phyloP scores from a whole-genome alignment of 2,888 invertebrate species.

The Trissolcus japonicus region DNA sequence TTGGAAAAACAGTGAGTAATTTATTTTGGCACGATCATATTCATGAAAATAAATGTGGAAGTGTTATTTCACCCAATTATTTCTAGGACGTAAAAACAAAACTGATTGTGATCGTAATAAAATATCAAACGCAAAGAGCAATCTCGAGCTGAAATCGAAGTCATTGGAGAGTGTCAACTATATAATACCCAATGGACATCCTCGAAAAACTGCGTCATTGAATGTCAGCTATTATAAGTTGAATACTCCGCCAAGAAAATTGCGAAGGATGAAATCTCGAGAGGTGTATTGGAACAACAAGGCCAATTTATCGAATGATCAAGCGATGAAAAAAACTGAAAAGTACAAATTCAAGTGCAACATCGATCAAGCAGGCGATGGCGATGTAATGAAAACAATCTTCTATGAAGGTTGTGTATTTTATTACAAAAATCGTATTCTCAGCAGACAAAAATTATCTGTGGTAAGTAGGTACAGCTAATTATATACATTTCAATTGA shows the following conservation, averaged over 20 bases:
- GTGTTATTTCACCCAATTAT: not conserved
- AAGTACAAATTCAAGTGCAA: not conserved
- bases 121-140: slow-evolving; percentile 9
- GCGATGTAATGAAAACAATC: slow-evolving; percentile 1
- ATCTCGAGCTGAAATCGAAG: slow-evolving; percentile 2
- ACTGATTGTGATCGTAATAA: slow-evolving; percentile 1
- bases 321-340: not conserved
- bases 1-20: slow-evolving; percentile 62
- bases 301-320: slow-evolving; percentile 1
- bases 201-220: not conserved
- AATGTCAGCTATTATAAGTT: not conserved
- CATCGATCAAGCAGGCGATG: not conserved
- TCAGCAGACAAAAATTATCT: slow-evolving; percentile 66
- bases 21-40: not conserved
- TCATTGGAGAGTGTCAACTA: not conserved
- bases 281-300: slow-evolving; percentile 7
- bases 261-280: not conserved
- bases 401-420: slow-evolving; percentile 49
- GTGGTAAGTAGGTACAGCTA: slow-evolving; percentile 60
- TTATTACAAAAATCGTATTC: slow-evolving; percentile 67
- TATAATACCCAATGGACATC: slow-evolving; percentile 4
- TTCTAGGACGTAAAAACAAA: slow-evolving; percentile 25
- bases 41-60: not conserved
- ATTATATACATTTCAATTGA: not conserved
- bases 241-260: not conserved